A percentile compares a stretch with the other conserved stretches of the same genome.
Conservation (phyloP, 2,888 invertebrate genomes). For the Hylaea fasciaria region DNA sequence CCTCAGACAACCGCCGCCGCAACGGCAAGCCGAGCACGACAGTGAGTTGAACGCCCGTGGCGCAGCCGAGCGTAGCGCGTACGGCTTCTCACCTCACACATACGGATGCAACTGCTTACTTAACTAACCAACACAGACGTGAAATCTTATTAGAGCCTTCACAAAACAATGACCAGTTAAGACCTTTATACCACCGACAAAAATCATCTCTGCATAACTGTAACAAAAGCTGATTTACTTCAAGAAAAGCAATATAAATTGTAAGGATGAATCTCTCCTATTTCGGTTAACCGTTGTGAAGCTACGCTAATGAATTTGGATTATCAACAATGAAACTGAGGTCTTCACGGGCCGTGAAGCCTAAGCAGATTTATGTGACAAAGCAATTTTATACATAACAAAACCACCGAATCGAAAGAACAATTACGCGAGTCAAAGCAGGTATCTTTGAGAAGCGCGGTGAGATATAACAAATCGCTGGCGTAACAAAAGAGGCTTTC, state of each 20-base stretch:
- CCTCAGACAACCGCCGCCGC: conserved; percentile 67
- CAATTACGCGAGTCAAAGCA: conserved; percentile 82
- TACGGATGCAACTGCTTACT: conserved; percentile 33
- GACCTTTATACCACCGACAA: conserved; percentile 13
- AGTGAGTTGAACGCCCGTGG: conserved; percentile 76
- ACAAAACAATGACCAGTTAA: conserved; percentile 28
- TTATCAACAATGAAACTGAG: conserved; percentile 69
- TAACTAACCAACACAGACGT: conserved; percentile 24
- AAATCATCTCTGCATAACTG: conserved; percentile 38
- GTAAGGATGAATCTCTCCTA: conserved; percentile 34
- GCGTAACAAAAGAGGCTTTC: conserved; percentile 83
- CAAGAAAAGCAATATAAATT: conserved; percentile 36
- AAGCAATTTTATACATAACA: conserved; percentile 80
- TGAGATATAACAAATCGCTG: conserved; percentile 82
- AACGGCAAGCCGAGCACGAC: conserved; percentile 63
- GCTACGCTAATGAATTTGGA: conserved; percentile 66
- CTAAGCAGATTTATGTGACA: conserved; percentile 80
- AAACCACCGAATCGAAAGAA: conserved; percentile 80
- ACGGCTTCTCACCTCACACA: conserved; percentile 65
- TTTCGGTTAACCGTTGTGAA: conserved; percentile 33
- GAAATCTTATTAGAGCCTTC: conserved; percentile 25
- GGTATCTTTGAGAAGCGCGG: conserved; percentile 77
- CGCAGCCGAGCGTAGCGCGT: conserved; percentile 71
- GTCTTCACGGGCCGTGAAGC: conserved; percentile 63
- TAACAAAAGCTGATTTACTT: conserved; percentile 34